Evolutionary conservation across 2,113 vertebrate genomes (phyloP), one percentile per base, ranked within the genome.

Genomic region (Serinus canaria): DNA sequence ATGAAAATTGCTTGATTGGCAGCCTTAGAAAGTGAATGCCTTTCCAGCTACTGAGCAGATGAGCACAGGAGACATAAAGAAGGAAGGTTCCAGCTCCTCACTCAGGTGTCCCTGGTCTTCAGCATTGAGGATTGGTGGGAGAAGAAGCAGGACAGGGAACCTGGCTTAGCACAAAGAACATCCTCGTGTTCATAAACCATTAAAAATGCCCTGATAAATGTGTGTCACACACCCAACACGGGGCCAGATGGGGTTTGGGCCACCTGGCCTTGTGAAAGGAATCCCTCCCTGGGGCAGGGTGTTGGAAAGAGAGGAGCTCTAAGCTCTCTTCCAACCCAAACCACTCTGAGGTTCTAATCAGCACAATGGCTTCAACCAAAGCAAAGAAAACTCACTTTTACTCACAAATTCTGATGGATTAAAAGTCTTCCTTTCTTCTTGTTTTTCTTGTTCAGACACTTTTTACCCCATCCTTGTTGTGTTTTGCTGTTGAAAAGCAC

Each of bases 401-500:
- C 21, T 55, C 11, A 30, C 6, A 12, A 18, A 33, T 3, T 25
- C 16, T 58, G 9, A 19, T 2, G 4, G 15, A 9, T 15, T 13
- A 68, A 33, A 33, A 24, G 0, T 1, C 33, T n/a, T 50, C 19
- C 5, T 2, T 15, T 12, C 6, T 2, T 2, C 10, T 5, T 4
- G 3, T 6, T 64, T 60, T 31, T 9, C 9, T 62, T 64, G 22
- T 33, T 24, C 23, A 6, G 8, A 8, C 5, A 7, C 4, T 55
- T 70, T 79, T 24, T 24, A 2, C 20, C 16, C 22, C 6, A 3
- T 5, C 4, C 1, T 2, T 35, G 1, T 1, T 0, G 0, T 10
- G 3, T 21, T 30, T 70, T 31, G 11, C 2, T 59, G 5, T 23
- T 10, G 2, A 11, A 74, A 74, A 62, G 1, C 7, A 17, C 0